These are phyloP conservation scores for Smittia aterrima DNA, from an alignment of 2,888 invertebrate species.

Conservation along the genomic window DNA sequence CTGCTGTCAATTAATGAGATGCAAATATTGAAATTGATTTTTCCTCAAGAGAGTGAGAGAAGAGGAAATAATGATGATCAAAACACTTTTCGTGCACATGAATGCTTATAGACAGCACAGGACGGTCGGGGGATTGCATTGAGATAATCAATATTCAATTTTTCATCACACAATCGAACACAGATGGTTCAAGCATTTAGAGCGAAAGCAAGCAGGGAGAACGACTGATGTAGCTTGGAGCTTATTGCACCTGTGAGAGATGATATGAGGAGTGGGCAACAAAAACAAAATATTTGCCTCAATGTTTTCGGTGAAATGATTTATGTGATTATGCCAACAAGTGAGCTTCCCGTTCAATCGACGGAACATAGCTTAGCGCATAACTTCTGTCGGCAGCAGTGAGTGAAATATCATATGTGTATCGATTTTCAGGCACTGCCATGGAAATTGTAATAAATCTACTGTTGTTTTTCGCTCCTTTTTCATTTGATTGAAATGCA, in stretches of 20 bases:
- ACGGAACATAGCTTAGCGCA: background rate
- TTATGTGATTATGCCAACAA: conserved; percentile 30
- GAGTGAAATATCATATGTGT: background rate
- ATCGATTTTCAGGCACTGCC: conserved; percentile 9
- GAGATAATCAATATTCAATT: conserved; percentile 41
- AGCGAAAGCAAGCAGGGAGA: background rate
- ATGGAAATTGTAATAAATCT: conserved; percentile 40
- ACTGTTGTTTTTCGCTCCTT: background rate
- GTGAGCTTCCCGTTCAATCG: background rate
- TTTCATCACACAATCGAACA: conserved; percentile 38
- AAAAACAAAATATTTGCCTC: background rate
- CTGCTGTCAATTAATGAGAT: conserved; percentile 1
- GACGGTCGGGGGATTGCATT: background rate
- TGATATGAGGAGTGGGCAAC: no score
- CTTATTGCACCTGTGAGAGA: conserved; percentile 17
- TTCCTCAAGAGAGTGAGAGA: background rate
- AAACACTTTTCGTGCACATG: conserved; percentile 8
- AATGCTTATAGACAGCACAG: background rate
- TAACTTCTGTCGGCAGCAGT: background rate
- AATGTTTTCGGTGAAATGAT: conserved; percentile 34
- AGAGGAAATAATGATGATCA: background rate
- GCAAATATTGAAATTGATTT: background rate
- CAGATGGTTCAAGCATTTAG: conserved; percentile 19
- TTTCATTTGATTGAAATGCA: conserved; percentile 40
- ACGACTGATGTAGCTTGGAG: background rate